phyloP scores from a whole-genome alignment of 1,140 invertebrate species.

The Plectus sambesii region DNA sequence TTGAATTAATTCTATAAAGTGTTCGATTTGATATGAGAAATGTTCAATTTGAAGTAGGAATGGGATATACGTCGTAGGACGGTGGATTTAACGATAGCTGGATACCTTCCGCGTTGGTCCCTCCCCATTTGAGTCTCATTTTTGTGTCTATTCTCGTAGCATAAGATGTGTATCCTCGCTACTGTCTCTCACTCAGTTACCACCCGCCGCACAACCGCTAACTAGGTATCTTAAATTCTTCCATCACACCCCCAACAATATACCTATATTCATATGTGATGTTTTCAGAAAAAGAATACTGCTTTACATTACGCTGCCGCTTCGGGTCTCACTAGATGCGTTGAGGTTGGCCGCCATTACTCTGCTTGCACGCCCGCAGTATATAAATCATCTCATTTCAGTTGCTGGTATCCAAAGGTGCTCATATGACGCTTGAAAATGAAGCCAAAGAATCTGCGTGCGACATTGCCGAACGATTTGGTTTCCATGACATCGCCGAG shows the following conservation, averaged over 20 bases:
- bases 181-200: too few species aligned
- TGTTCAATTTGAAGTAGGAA: background rate
- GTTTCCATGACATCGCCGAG: background rate
- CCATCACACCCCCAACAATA: too few species aligned
- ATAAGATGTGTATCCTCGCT: too few species aligned
- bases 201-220: too few species aligned
- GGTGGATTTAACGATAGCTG: too few species aligned
- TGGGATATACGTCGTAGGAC: background rate
- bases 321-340: background rate
- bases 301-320: background rate
- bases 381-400: background rate
- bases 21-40: background rate
- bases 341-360: background rate
- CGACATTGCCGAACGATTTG: background rate
- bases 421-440: background rate
- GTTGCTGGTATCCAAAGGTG: background rate
- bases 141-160: too few species aligned
- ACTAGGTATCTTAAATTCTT: too few species aligned
- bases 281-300: slow-evolving; percentile 1
- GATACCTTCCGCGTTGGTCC: too few species aligned
- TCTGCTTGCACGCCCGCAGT: background rate
- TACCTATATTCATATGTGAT: background rate
- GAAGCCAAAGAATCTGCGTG: background rate
- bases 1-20: background rate
- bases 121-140: too few species aligned